Conservation (phyloP, 2,113 vertebrate species). For the Ascaphus truei region DNA sequence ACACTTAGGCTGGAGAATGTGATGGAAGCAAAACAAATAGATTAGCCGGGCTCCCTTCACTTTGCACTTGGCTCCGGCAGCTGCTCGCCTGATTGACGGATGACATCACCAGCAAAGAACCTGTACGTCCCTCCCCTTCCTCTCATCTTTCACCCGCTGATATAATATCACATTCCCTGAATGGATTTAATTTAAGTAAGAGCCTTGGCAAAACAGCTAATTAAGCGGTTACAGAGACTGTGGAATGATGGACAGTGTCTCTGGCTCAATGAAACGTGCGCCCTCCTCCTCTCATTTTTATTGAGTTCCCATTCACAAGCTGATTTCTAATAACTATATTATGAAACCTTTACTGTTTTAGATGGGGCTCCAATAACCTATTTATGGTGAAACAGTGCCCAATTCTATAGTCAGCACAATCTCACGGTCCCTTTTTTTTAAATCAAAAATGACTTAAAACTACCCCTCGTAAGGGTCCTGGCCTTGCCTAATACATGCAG, state of each 20-base stretch:
- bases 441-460: no score
- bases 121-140: conserved; percentile 47
- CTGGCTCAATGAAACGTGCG: no score
- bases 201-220: conserved; percentile 38
- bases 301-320: no score
- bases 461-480: no score
- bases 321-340: no score
- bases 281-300: no score
- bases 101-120: conserved; percentile 59
- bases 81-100: conserved; percentile 58
- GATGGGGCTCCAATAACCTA: no score
- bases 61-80: conserved; percentile 42
- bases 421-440: no score
- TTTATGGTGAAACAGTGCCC: no score
- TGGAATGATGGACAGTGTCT: background rate
- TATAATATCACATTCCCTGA: conserved; percentile 57
- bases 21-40: conserved; percentile 47
- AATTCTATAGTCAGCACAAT: no score
- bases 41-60: conserved; percentile 29
- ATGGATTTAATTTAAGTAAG: conserved; percentile 58
- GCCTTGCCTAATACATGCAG: no score
- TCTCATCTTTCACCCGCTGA: conserved; percentile 68
- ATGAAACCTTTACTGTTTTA: no score
- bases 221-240: conserved; percentile 37
- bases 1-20: conserved; percentile 51